Percentiles rank a stretch among this genome's conserved stretches.
Evolutionary conservation across 2,888 invertebrate genomes (phyloP).

Genomic region (Drosophila quasianomalipes): DNA sequence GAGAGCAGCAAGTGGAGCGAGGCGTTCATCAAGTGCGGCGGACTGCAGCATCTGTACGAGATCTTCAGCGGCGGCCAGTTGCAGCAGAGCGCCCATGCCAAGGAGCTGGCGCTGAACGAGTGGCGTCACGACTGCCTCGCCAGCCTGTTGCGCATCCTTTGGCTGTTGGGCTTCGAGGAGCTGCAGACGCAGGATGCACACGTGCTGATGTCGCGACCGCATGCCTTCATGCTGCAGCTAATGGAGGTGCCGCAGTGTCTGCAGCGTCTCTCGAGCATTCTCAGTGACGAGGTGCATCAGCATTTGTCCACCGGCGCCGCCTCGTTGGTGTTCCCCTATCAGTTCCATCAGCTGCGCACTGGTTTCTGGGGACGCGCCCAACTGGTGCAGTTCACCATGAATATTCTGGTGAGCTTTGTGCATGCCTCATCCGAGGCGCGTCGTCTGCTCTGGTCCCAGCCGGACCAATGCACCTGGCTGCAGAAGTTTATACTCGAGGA

Average conservation of each 20-base stretch:
- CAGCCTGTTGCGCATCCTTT: conserved; percentile 93
- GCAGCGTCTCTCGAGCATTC: conserved; percentile 93
- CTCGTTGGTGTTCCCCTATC: conserved; percentile 71
- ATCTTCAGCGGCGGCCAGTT: conserved; percentile 95
- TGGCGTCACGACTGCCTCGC: conserved; percentile 98
- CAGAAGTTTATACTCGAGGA: conserved; percentile 95
- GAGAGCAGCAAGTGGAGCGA: conserved; percentile 88
- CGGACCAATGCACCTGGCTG: conserved; percentile 92
- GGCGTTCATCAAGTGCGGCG: conserved; percentile 94
- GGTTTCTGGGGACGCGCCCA: conserved; percentile 97
- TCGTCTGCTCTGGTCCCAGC: conserved; percentile 90
- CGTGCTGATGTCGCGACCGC: conserved; percentile 89
- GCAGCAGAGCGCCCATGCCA: conserved; percentile 91
- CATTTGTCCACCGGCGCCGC: conserved; percentile 85
- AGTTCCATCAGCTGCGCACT: conserved; percentile 92
- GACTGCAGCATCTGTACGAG: conserved; percentile 94
- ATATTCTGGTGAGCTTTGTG: conserved; percentile 96
- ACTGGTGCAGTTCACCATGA: conserved; percentile 96
- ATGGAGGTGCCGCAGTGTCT: conserved; percentile 94
- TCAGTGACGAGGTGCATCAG: conserved; percentile 91
- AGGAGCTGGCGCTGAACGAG: conserved; percentile 86
- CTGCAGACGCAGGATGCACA: conserved; percentile 85
- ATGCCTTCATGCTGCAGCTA: conserved; percentile 89
- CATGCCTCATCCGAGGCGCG: conserved; percentile 94
- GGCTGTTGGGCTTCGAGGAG: conserved; percentile 91